These are phyloP conservation scores for Ennomos fuscantarius DNA, from an alignment of 2,888 invertebrate species.

Conservation along the genomic window DNA sequence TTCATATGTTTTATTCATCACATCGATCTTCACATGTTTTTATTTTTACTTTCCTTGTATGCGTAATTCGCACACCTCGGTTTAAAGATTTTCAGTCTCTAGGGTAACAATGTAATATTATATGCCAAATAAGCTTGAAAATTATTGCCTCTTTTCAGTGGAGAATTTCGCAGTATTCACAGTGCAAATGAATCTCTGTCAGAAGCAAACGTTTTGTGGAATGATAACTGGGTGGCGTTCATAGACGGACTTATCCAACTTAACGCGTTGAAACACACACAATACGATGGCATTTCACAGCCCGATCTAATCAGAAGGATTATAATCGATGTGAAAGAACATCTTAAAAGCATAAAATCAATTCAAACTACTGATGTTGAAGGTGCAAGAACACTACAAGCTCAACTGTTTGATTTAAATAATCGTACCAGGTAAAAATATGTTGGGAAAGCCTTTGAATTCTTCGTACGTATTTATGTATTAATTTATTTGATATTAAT, in stretches of 20 bases:
- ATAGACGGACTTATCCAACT: slow-evolving; percentile 93
- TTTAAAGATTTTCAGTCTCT: too few relatives aligned
- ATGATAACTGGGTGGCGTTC: slow-evolving; percentile 91
- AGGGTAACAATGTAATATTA: too few relatives aligned
- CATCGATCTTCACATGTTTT: too few relatives aligned
- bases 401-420: not conserved
- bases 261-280: slow-evolving; percentile 85
- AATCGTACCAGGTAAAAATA: slow-evolving; percentile 3
- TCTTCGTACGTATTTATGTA: too few relatives aligned
- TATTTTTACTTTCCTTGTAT: too few relatives aligned
- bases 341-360: slow-evolving; percentile 10
- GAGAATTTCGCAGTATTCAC: slow-evolving; percentile 49
- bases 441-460: too few relatives aligned
- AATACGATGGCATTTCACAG: slow-evolving; percentile 83
- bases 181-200: slow-evolving; percentile 40
- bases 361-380: not conserved
- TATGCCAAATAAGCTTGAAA: too few relatives aligned
- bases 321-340: slow-evolving; percentile 39
- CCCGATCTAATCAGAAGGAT: slow-evolving; percentile 79
- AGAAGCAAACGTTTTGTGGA: slow-evolving; percentile 81
- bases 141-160: slow-evolving; percentile 44
- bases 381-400: not conserved
- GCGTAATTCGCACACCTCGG: too few relatives aligned
- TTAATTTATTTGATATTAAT: too few relatives aligned
- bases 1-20: too few relatives aligned